Percentiles rank a stretch among this genome's conserved stretches.
These are phyloP conservation scores for Arenaria interpres DNA, from an alignment of 2,113 vertebrate genomes.

Conservation along the genomic window DNA sequence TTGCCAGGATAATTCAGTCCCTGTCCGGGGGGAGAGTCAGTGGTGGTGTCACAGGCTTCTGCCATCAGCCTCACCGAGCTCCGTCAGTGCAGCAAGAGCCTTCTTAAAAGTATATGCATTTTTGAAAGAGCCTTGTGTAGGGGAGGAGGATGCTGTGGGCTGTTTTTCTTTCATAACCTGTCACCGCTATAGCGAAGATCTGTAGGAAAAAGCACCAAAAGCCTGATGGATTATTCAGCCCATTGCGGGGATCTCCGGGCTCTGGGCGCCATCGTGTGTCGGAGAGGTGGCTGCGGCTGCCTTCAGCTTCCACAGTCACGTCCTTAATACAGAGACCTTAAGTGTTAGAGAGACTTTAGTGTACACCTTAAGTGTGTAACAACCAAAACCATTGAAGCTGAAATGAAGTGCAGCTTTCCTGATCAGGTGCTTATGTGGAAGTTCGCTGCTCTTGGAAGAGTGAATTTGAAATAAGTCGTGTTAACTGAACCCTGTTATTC, in stretches of 20 bases:
- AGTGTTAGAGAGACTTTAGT: not conserved
- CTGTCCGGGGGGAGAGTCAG: not conserved
- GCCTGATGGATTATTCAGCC: not conserved
- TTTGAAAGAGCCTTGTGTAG: not conserved
- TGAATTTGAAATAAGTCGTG: not conserved
- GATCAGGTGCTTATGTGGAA: not conserved
- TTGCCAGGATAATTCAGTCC: conserved; percentile 4
- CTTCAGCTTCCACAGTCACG: not conserved
- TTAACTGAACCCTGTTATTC: not conserved
- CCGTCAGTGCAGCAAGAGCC: not conserved
- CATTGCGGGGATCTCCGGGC: not conserved
- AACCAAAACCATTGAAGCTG: not conserved
- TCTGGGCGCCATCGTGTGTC: conserved; percentile 71
- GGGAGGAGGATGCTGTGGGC: not conserved
- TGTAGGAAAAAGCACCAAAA: not conserved
- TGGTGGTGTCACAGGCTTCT: not conserved
- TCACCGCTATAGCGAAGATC: not conserved
- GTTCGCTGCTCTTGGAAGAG: not conserved
- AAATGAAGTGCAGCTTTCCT: not conserved
- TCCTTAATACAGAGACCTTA: not conserved
- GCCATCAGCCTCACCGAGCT: not conserved
- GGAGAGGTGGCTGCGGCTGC: not conserved
- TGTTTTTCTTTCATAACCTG: conserved; percentile 38
- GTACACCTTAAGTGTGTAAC: not conserved
- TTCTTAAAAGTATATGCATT: not conserved